Evolutionary conservation across 2,888 invertebrate species (phyloP).

Genomic region (Alitta virens): DNA sequence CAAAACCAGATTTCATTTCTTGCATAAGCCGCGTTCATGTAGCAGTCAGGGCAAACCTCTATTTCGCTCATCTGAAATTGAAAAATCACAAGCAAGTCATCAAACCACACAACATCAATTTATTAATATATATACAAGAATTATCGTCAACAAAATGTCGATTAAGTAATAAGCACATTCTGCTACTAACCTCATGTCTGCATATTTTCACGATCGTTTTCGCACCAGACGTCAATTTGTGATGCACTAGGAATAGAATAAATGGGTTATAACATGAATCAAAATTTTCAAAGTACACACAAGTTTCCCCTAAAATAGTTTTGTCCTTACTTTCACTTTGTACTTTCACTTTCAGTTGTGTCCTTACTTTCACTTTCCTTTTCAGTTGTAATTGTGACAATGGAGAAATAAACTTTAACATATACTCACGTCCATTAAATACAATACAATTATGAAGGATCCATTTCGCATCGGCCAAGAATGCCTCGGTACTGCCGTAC

Average conservation of each 20-base stretch:
- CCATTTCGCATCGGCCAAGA: constrained; percentile 88
- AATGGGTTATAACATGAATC: too few species aligned
- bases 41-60: constrained; percentile 91
- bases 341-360: too few species aligned
- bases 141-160: too few species aligned
- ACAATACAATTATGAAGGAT: constrained; percentile 89
- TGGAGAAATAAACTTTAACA: too few species aligned
- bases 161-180: too few species aligned
- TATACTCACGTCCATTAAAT: constrained; percentile 78
- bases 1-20: constrained; percentile 80
- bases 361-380: too few species aligned
- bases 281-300: too few species aligned
- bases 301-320: too few species aligned
- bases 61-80: constrained; percentile 66
- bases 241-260: constrained; percentile 71
- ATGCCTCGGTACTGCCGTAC: constrained; percentile 86
- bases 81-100: neutral
- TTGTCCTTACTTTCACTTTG: too few species aligned
- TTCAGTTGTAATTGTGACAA: too few species aligned
- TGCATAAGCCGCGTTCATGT: constrained; percentile 77
- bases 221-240: constrained; percentile 74
- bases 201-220: constrained; percentile 79
- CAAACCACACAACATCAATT: too few species aligned
- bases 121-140: too few species aligned
- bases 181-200: constrained; percentile 68